Base-by-base conservation (phyloP, 2,113 vertebrate species). In the Bufo gargarizans region DNA sequence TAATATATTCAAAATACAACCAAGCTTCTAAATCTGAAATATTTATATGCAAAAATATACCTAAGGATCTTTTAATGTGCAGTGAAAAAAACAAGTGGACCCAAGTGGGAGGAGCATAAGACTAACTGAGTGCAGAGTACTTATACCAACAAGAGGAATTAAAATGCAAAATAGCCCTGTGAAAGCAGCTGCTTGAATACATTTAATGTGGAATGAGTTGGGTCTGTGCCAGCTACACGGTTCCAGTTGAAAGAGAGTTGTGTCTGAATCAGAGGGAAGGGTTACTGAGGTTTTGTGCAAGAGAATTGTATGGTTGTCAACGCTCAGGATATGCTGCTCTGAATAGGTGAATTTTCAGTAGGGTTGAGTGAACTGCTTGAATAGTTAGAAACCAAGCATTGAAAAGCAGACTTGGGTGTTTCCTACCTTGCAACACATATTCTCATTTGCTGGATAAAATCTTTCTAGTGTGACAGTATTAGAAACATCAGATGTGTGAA, bases 281-380 rank as follows among this genome's bases (percentile, higher is more conserved):
- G 63, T 67, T 82, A 82, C 61, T 82, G 81, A 65, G 81, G 59
- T 69, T 84, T 84, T 84, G 82, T 84, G 63, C 55, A 49, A 65
- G 55, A 84, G 82, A 69, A 84, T 84, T 84, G 82, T 84, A 22
- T 71, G 82, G 47, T 71, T 84, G 82, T 84, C 82, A 84, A 65
- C 65, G n/a, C 63, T 47, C 82, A 84, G 82, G 65, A 84, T 84
- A 84, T 84, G 82, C 65, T 84, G 82, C 82, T 69, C 20, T 84
- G 82, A 84, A 84, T 71, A 67, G 82, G 63, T 84, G 82, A 84
- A 63, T 65, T 63, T 84, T 69, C 71, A 69, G 82, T 13, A 84
- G 82, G 82, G 82, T 69, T 84, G 82, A 84, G 82, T 71, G 82
- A 84, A 84, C 20, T 71, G 82, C 65, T 71, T 84, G 82, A 84